Percentiles rank a stretch among this genome's conserved stretches.
phyloP scores from a whole-genome alignment of 2,888 invertebrate species.

The Hypercompe scribonia region DNA sequence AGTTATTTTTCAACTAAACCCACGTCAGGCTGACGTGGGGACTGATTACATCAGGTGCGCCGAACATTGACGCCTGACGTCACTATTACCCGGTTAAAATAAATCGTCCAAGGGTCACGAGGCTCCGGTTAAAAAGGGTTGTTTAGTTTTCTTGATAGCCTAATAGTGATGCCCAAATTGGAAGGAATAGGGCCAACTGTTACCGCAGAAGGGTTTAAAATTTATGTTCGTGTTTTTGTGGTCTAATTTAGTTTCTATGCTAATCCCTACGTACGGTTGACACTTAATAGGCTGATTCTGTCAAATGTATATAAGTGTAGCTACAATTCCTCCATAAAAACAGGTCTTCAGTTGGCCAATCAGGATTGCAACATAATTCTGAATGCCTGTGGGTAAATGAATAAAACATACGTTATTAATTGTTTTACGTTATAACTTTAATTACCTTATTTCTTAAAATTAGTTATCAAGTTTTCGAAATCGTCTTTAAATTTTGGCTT shows the following conservation, averaged over 20 bases:
- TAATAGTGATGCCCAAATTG: conserved; percentile 37
- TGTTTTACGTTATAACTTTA: no score
- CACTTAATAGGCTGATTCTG: conserved; percentile 8
- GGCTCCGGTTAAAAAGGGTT: conserved; percentile 46
- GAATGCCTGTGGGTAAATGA: no score
- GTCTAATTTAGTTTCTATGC: conserved; percentile 24
- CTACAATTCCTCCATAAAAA: background rate
- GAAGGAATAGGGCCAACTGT: conserved; percentile 39
- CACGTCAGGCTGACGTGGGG: conserved; percentile 61
- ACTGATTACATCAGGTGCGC: conserved; percentile 62
- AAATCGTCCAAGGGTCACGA: conserved; percentile 46
- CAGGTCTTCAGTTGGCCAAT: background rate
- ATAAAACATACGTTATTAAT: no score
- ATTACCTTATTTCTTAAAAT: no score
- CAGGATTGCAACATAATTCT: no score
- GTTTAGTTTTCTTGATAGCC: conserved; percentile 49
- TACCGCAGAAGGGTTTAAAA: conserved; percentile 41
- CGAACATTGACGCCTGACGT: conserved; percentile 50
- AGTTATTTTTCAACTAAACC: conserved; percentile 50
- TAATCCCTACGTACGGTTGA: conserved; percentile 9
- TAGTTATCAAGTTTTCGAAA: no score
- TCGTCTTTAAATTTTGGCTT: no score
- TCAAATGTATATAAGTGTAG: background rate
- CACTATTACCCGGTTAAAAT: conserved; percentile 50
- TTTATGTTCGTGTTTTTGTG: conserved; percentile 18